These are phyloP conservation scores for Pantala flavescens DNA, from an alignment of 1,140 invertebrate species.

Conservation along the genomic window DNA sequence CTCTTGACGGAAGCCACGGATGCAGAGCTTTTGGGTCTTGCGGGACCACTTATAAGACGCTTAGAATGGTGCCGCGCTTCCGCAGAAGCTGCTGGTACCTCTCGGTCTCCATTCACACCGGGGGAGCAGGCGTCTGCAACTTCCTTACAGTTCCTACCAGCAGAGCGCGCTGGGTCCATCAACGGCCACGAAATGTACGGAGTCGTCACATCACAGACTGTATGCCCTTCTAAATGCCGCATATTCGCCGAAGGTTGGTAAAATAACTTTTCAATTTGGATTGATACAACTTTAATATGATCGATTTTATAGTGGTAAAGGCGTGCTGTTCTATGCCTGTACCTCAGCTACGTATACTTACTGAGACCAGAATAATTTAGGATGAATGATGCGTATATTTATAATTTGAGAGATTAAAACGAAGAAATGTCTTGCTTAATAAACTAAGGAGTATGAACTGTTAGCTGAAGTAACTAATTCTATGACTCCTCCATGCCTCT, in stretches of 20 bases:
- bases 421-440: no score
- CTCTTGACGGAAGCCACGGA: constrained; percentile 51
- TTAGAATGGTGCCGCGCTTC: constrained; percentile 38
- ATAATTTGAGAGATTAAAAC: no score
- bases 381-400: no score
- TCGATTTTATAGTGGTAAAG: no score
- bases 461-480: no score
- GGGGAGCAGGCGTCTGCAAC: constrained; percentile 22
- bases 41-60: constrained; percentile 47
- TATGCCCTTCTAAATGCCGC: constrained; percentile 28
- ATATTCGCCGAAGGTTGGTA: constrained; percentile 26
- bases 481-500: no score
- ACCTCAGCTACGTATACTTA: no score
- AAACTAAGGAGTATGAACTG: no score
- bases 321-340: no score
- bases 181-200: constrained; percentile 26
- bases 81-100: background rate
- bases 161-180: constrained; percentile 28
- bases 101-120: background rate
- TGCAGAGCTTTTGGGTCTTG: constrained; percentile 46
- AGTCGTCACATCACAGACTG: constrained; percentile 31
- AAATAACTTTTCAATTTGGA: background rate
- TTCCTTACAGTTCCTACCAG: constrained; percentile 24
- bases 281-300: no score
- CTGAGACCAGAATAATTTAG: no score